Evolutionary conservation across 2,888 invertebrate species (phyloP), one percentile per base, ranked within the genome.

Genomic region (Chouioia cunea): DNA sequence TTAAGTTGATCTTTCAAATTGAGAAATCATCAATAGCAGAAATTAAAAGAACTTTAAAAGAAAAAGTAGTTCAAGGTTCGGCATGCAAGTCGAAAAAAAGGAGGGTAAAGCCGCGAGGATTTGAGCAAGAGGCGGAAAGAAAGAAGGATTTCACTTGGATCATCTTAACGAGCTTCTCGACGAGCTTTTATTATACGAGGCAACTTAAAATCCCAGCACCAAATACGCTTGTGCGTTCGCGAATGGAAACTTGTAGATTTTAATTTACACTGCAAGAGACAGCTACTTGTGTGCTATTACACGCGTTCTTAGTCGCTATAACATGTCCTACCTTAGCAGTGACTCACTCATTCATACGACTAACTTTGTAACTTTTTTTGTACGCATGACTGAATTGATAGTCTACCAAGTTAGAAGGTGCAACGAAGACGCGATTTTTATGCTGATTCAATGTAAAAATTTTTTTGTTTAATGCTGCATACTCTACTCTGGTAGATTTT

Each of bases 141-240:
- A 22, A 16, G n/a, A 64, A 27, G 65, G 67, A 67, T 67, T 75
- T 74, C 71, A 70, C 74, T 73, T 71, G 77, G 74, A 77, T 77
- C 78, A 75, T 78, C 77, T 77, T 78, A 79, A 78, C 78, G 78
- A 78, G 77, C 77, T 73, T 71, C 75, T 76, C 75, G 22, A 23
- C 14, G 44, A 27, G 71, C 70, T 73, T 73, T 74, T 72, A 75
- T 74, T 75, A 73, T 63, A 58, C 22, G 47, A 27, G 54, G 12
- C 20, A 15, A 27, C 65, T 23, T 60, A 44, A 60, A 62, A 63
- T 63, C 71, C 59, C 50, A 48, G 47, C 65, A 8, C n/a, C 48
- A 23, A 23, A 23, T 48, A 23, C 50, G 54, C 64, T 50, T 52
- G 60, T 48, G 60, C 23, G 23, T 18, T 16, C 52, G 43, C 56